A percentile compares a stretch with the other conserved stretches of the same genome.
phyloP scores from a whole-genome alignment of 1,140 invertebrate genomes.

The Neotoxoptera formosana region DNA sequence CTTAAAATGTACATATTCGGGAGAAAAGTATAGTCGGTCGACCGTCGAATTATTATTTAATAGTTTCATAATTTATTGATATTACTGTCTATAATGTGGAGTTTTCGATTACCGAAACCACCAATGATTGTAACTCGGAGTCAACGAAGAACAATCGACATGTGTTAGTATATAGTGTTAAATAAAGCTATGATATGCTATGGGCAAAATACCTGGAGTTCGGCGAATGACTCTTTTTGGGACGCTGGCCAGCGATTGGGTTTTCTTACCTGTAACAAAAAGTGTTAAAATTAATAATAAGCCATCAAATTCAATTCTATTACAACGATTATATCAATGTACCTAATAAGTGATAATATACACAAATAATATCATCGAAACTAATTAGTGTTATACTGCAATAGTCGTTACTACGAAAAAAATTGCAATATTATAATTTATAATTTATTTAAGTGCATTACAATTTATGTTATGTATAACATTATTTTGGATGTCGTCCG shows the following conservation, averaged over 20 bases:
- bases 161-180: neutral
- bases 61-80: neutral
- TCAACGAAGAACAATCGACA: neutral
- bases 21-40: neutral
- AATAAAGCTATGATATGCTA: neutral
- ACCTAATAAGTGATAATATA: neutral
- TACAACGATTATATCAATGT: neutral
- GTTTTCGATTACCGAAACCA: neutral
- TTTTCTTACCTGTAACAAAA: conserved; percentile 32
- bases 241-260: neutral
- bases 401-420: neutral
- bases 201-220: neutral
- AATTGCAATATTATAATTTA: neutral
- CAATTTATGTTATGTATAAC: neutral
- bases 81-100: neutral
- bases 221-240: conserved; percentile 17
- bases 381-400: neutral
- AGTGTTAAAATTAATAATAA: neutral
- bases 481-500: neutral
- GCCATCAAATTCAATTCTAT: neutral
- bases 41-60: neutral
- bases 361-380: neutral
- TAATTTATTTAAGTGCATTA: neutral
- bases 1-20: neutral
- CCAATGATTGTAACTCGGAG: neutral